A percentile compares a stretch with the other conserved stretches of the same genome.
These are phyloP conservation scores for Polymixis lichenea DNA, from an alignment of 2,888 invertebrate genomes.

Conservation along the genomic window DNA sequence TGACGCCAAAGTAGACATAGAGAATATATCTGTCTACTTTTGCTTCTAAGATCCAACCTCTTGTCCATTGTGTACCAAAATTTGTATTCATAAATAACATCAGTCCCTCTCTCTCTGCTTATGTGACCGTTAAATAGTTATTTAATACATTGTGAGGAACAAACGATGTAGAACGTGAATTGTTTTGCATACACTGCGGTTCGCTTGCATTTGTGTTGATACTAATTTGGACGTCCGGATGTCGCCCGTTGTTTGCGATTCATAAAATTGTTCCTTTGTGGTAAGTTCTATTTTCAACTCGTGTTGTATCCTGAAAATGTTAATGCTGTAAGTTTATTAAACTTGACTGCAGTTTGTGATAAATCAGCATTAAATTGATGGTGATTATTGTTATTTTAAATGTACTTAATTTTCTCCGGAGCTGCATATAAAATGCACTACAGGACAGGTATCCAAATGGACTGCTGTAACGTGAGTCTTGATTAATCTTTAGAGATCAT, in stretches of 20 bases:
- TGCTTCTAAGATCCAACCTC: background rate
- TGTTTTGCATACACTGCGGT: slow-evolving; percentile 49
- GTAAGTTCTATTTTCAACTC: slow-evolving; percentile 15
- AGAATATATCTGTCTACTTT: background rate
- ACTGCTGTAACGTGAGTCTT: background rate
- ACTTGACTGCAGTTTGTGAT: background rate
- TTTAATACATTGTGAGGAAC: slow-evolving; percentile 28
- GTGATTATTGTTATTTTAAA: background rate
- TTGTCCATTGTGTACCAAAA: too few species aligned
- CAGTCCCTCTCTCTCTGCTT: background rate
- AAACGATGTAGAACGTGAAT: slow-evolving; percentile 33
- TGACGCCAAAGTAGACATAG: too few species aligned
- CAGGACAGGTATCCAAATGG: background rate
- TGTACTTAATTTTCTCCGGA: background rate
- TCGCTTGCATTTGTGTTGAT: slow-evolving; percentile 54
- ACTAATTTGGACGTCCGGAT: slow-evolving; percentile 52
- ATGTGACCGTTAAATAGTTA: slow-evolving; percentile 11
- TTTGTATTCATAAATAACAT: background rate
- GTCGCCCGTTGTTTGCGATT: slow-evolving; percentile 56
- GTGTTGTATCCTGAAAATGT: slow-evolving; percentile 20
- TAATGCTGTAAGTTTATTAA: background rate
- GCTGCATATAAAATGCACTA: too few species aligned
- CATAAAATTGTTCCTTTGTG: slow-evolving; percentile 31
- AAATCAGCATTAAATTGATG: background rate
- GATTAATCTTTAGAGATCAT: too few species aligned